Conservation (phyloP, 2,113 vertebrate genomes). For the Alexandromys fortis region DNA sequence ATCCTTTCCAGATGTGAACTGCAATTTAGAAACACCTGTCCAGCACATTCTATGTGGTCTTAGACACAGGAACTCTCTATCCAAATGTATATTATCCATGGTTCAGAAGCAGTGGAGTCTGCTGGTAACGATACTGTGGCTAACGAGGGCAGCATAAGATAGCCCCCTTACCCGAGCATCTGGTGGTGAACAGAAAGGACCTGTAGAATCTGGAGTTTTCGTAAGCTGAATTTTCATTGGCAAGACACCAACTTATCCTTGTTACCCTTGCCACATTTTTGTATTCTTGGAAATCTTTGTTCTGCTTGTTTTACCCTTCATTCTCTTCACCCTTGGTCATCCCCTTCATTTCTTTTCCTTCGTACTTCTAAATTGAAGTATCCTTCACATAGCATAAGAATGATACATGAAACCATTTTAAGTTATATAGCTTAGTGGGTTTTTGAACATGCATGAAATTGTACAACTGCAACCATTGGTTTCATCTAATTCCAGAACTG, state of each 20-base stretch:
- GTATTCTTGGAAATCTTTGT: not conserved
- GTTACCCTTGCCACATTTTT: not conserved
- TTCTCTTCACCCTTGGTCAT: not conserved
- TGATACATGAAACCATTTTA: not conserved
- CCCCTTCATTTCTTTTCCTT: not conserved
- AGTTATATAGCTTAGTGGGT: not conserved
- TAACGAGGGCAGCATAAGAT: not conserved
- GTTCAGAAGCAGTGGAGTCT: not conserved
- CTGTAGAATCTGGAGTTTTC: not conserved
- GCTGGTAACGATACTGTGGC: not conserved
- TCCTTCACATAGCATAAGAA: not conserved
- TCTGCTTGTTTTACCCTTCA: not conserved
- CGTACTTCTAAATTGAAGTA: not conserved
- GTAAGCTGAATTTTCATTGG: not conserved
- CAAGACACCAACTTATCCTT: not conserved
- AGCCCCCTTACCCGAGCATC: not conserved
- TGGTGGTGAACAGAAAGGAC: not conserved
- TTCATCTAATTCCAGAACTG: not conserved
- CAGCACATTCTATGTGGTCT: not conserved
- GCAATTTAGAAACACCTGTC: not conserved
- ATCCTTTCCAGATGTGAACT: slow-evolving; percentile 11
- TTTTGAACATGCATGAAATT: not conserved
- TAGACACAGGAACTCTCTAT: not conserved
- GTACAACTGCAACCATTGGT: not conserved
- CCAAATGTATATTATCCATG: not conserved